A percentile compares a stretch with the other conserved stretches of the same genome.
Evolutionary conservation across 1,140 invertebrate genomes (phyloP).

Genomic region (Aphaenogaster ashmeadi): DNA sequence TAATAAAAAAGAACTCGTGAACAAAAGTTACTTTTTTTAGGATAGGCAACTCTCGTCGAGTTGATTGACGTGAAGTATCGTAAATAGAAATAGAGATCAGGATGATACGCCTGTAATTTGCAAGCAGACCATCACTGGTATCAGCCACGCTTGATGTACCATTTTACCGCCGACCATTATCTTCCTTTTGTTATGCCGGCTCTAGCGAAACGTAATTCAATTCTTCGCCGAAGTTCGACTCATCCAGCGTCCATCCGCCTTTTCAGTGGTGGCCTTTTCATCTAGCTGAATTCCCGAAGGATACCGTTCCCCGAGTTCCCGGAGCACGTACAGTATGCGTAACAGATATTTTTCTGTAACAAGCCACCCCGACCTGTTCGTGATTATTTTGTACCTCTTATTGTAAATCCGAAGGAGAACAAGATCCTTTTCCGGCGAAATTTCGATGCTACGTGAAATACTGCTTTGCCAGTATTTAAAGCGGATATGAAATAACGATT

Average conservation of each 20-base stretch:
- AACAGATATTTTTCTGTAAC: conserved; percentile 32
- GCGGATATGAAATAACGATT: neutral
- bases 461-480: neutral
- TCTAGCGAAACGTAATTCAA: conserved; percentile 63
- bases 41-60: neutral
- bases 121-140: neutral
- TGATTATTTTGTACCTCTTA: conserved; percentile 47
- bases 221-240: conserved; percentile 36
- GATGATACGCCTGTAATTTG: conserved; percentile 47
- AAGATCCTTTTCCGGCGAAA: neutral
- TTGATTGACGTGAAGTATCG: neutral
- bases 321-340: conserved; percentile 45
- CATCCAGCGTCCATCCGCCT: conserved; percentile 6
- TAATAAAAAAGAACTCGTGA: neutral
- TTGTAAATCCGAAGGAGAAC: conserved; percentile 19
- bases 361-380: conserved; percentile 2
- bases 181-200: conserved; percentile 57
- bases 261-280: conserved; percentile 13
- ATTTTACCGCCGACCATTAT: conserved; percentile 55
- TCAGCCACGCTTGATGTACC: conserved; percentile 8
- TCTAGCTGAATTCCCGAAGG: conserved; percentile 31
- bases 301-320: neutral
- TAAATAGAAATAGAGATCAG: conserved; percentile 45
- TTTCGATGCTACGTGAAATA: conserved; percentile 6
- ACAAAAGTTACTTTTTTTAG: neutral